These are phyloP conservation scores for Anoura caudifer DNA, from an alignment of 2,113 vertebrate species.

Conservation along the genomic window DNA sequence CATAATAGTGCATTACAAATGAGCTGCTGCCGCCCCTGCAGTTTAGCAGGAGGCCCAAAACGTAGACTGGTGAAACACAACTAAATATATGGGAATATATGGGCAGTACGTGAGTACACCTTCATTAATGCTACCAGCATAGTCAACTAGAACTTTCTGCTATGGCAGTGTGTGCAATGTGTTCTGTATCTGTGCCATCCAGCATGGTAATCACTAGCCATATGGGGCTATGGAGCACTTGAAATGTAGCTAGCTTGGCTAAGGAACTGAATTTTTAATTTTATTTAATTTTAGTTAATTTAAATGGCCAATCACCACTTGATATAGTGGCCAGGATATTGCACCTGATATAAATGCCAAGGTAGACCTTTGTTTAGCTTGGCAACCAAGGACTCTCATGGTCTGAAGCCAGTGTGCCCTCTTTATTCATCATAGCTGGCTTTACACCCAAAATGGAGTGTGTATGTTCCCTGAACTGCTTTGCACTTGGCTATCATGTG, in stretches of 20 bases:
- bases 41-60: neutral
- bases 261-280: neutral
- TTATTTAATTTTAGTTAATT: neutral
- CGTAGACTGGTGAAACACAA: neutral
- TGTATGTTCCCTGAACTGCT: neutral
- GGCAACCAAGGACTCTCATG: neutral
- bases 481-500: neutral
- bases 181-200: neutral
- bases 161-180: neutral
- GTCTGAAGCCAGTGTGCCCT: neutral
- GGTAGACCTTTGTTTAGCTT: neutral
- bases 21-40: neutral
- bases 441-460: neutral
- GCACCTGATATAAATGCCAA: no score
- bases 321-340: neutral
- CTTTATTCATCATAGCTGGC: neutral
- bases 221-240: neutral
- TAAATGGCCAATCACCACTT: neutral
- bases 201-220: neutral
- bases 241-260: neutral
- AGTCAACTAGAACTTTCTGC: neutral
- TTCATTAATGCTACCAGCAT: neutral
- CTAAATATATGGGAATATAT: neutral
- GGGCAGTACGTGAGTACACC: neutral
- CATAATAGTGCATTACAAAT: neutral